Percentiles rank a stretch among this genome's conserved stretches.
phyloP scores from a whole-genome alignment of 2,113 vertebrate genomes.

The Rhabdornis inornatus region DNA sequence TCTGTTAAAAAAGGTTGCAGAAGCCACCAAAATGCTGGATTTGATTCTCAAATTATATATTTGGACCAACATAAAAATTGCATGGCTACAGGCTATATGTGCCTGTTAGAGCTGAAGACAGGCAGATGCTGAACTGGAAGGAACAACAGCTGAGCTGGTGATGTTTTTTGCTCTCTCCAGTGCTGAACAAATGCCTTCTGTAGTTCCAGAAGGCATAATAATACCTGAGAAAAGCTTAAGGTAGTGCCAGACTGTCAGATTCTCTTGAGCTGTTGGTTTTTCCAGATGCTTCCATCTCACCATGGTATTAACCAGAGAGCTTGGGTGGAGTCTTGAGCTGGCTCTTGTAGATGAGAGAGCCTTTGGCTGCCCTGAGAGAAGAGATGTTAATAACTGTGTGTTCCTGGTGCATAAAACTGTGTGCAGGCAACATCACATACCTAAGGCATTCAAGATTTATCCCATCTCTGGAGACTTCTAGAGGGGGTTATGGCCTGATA shows the following conservation, averaged over 20 bases:
- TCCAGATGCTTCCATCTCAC: accelerated
- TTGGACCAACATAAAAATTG: neutral
- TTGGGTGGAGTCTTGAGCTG: neutral
- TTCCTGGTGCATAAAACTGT: neutral
- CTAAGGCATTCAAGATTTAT: neutral
- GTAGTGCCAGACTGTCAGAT: neutral
- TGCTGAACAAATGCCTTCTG: neutral
- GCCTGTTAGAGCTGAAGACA: neutral
- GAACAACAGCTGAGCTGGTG: neutral
- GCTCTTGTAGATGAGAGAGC: accelerated
- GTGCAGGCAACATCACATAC: accelerated
- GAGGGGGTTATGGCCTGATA: neutral
- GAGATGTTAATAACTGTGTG: accelerated
- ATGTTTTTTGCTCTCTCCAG: neutral
- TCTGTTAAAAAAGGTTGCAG: neutral
- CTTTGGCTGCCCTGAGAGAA: neutral
- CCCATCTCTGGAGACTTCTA: neutral
- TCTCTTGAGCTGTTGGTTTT: neutral
- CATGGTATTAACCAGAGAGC: neutral
- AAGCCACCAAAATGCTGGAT: neutral
- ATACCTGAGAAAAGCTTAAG: neutral
- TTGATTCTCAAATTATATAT: neutral
- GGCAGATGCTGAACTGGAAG: neutral
- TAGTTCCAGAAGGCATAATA: neutral
- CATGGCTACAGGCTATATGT: neutral